Evolutionary conservation across 1,140 invertebrate species (phyloP).

Genomic region (Heliconius nattereri): DNA sequence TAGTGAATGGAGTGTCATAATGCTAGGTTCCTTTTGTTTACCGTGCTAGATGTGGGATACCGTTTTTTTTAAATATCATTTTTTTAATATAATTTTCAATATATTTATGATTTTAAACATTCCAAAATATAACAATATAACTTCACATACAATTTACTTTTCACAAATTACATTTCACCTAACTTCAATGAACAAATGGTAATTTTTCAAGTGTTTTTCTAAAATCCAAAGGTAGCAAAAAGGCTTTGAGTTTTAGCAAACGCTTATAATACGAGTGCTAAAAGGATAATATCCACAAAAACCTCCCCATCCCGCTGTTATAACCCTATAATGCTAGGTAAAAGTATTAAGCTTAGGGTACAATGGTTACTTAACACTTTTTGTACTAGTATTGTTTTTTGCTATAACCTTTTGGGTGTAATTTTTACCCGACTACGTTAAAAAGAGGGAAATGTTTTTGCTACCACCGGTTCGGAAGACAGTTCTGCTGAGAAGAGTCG

Average conservation of each 20-base stretch:
- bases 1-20: no score
- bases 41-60: no score
- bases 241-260: constrained; percentile 55
- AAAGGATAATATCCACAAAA: constrained; percentile 77
- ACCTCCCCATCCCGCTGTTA: constrained; percentile 59
- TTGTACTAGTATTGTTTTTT: background rate
- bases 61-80: no score
- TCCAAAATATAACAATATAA: background rate
- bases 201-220: constrained; percentile 30
- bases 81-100: no score
- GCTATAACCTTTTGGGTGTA: no score
- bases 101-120: background rate
- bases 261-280: constrained; percentile 72
- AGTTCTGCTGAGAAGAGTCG: no score
- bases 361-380: constrained; percentile 33
- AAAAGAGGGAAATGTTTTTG: no score
- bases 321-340: constrained; percentile 71
- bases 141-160: background rate
- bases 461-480: no score
- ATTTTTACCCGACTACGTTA: background rate
- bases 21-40: no score
- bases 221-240: constrained; percentile 38
- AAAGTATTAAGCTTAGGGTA: constrained; percentile 55
- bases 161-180: background rate
- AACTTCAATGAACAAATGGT: background rate